Evolutionary conservation across 2,888 invertebrate species (phyloP).

Genomic region (Charanyca ferruginea): DNA sequence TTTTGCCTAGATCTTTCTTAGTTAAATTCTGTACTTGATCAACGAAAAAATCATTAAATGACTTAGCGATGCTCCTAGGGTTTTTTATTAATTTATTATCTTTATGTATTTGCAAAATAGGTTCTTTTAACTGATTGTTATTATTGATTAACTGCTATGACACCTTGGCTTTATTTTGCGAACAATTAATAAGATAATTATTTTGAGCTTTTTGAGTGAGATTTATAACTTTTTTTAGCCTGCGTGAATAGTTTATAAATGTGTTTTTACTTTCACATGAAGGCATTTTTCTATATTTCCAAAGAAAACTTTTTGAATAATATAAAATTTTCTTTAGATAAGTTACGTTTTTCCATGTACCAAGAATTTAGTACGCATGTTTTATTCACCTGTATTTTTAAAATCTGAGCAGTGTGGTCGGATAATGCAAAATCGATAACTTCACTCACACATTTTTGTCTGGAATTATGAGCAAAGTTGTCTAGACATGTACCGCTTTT

Average conservation of each 20-base stretch:
- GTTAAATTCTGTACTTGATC: neutral
- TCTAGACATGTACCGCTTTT: conserved; percentile 14
- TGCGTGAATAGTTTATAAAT: too few relatives aligned
- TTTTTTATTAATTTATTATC: neutral
- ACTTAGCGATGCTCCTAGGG: conserved; percentile 4
- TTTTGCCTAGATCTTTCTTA: neutral
- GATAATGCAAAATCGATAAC: neutral
- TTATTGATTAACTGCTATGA: neutral
- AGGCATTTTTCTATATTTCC: neutral
- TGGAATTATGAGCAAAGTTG: conserved; percentile 16
- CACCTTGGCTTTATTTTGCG: conserved; percentile 5
- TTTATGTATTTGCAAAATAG: neutral
- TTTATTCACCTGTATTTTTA: too few relatives aligned
- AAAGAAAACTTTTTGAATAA: too few relatives aligned
- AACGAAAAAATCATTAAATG: conserved; percentile 16
- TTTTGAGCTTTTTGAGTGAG: too few relatives aligned
- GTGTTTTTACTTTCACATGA: neutral
- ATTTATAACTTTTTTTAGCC: too few relatives aligned
- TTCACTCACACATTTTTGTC: conserved; percentile 1
- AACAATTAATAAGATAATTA: neutral
- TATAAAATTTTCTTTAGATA: too few relatives aligned
- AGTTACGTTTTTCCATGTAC: too few relatives aligned
- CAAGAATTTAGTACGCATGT: too few relatives aligned
- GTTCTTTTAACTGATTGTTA: neutral
- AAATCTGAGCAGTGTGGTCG: too few relatives aligned